Base-by-base conservation (phyloP, 2,888 invertebrate species). In the Phaonia tiefii region DNA sequence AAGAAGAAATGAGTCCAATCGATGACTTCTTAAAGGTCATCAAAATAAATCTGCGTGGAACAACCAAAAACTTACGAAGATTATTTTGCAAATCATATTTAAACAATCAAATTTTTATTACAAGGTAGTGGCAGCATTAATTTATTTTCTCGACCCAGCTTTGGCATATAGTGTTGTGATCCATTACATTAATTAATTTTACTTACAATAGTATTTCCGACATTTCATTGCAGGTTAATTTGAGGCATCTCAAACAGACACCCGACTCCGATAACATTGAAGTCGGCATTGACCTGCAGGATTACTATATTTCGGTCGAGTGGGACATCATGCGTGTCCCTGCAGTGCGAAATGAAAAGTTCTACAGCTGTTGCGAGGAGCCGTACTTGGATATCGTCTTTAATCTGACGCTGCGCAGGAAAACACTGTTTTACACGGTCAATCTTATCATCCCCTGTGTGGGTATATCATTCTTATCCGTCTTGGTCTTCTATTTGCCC, bases 361-460 rank as follows among this genome's bases (percentile, higher is more conserved):
- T 96, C 91, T 97, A 99, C 93, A 97, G 97, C 87, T 99, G 99
- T 92, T 99, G 99, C 91, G 96, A 97, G 91, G 97, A 98, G 91
- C 98, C 98, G 79, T 99, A 97, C 89, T 96, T 97, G 75, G 99
- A 99, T 92, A 98, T 99, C 89, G 98, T 98, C 86, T 99, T 99
- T 92, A 97, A 99, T 92, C 95, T 99, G 88, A 98, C 98, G 83
- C 92, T 98, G 80, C 93, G 98, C 86, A 93, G 98, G 87, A 98
- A 98, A 92, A 98, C 99, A 44, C 94, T 99, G 82, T 99, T 99
- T 93, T 99, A 99, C 93, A 98, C 98, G 70, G 97, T 99, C 88
- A 99, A 99, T 91, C 93, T 99, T 84, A 98, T 99, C 88, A 97
- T 98, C 88, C 99, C 98, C 73, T 99, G 98, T 90, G 97, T 99